These are phyloP conservation scores for Malurus leucopterus DNA, from an alignment of 2,797 vertebrate species.

Conservation along the genomic window DNA sequence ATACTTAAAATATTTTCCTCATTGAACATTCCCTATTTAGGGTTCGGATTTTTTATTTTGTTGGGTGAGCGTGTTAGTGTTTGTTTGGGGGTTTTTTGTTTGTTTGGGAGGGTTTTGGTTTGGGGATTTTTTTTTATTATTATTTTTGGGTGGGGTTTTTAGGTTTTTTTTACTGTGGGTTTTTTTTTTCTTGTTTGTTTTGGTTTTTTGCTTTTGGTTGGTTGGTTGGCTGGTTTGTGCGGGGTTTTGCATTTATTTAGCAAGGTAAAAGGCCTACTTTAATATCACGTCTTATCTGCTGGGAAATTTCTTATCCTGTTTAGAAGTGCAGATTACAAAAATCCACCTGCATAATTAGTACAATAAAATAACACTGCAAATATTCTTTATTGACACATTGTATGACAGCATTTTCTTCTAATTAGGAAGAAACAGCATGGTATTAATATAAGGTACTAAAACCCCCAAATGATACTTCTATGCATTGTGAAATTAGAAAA, in stretches of 20 bases:
- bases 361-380: neutral
- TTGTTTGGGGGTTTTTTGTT: neutral
- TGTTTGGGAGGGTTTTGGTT: too few relatives aligned
- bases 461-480: neutral
- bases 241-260: neutral
- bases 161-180: neutral
- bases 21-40: neutral
- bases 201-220: neutral
- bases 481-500: neutral
- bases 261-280: neutral
- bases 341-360: neutral
- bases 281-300: neutral
- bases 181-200: neutral
- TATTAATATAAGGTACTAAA: neutral
- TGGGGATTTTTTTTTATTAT: neutral
- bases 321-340: neutral
- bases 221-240: neutral
- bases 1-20: neutral
- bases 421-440: neutral
- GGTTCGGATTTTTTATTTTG: neutral
- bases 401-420: neutral
- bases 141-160: too few relatives aligned
- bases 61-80: accelerated
- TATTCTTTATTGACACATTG: neutral
- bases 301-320: neutral